A percentile compares a stretch with the other conserved stretches of the same genome.
These are phyloP conservation scores for Heliocidaris erythrogramma DNA, from an alignment of 35 echinoderm and acorn worm species.

Conservation along the genomic window DNA sequence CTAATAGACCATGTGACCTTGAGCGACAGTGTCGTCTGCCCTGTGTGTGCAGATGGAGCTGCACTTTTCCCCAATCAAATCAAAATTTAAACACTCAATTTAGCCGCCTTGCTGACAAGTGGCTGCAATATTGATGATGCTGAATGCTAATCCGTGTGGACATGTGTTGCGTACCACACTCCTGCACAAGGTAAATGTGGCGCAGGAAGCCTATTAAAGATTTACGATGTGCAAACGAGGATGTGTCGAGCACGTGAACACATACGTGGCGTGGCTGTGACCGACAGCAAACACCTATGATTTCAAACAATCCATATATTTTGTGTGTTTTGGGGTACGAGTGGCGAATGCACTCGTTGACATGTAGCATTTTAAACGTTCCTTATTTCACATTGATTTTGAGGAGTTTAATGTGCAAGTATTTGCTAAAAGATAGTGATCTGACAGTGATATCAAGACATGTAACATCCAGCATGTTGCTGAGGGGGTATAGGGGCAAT, in stretches of 20 bases:
- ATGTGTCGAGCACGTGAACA: background rate
- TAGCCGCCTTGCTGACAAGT: background rate
- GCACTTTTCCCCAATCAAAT: constrained; percentile 11
- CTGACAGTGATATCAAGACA: too few relatives aligned
- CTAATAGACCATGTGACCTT: background rate
- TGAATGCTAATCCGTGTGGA: background rate
- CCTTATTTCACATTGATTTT: too few relatives aligned
- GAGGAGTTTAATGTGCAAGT: too few relatives aligned
- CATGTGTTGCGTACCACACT: background rate
- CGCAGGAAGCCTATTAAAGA: background rate
- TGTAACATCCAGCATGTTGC: too few relatives aligned
- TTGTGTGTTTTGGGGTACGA: too few relatives aligned
- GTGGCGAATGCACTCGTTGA: too few relatives aligned
- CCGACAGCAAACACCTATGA: too few relatives aligned
- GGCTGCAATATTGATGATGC: background rate
- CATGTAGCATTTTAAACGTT: too few relatives aligned
- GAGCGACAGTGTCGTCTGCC: background rate
- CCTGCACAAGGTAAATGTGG: background rate
- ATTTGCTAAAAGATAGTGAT: too few relatives aligned
- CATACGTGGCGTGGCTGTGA: background rate
- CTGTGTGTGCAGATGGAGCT: background rate
- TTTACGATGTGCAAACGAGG: background rate
- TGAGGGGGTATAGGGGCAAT: too few relatives aligned
- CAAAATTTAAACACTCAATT: constrained; percentile 12
- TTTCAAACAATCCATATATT: too few relatives aligned